Base-by-base conservation (phyloP, 2,113 vertebrate genomes). In the Pavo muticus region DNA sequence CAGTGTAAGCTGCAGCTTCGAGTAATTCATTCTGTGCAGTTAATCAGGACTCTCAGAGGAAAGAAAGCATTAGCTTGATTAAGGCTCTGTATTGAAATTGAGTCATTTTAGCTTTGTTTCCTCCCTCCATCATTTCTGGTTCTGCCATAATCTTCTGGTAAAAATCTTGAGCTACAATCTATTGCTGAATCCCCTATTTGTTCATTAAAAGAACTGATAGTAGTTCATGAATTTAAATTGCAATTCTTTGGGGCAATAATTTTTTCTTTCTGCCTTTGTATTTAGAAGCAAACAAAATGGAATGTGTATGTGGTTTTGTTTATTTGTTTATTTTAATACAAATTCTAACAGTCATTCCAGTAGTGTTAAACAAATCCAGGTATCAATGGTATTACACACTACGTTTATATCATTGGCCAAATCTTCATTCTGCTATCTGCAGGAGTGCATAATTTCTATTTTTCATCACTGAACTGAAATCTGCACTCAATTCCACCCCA, bases 51-150 rank as follows among this genome's bases (percentile, higher is more conserved):
- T 54, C 64, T 90, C 37, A 83, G 54, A 76, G 90, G 88, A 90
- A 95, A 87, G n/a, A 73, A 87, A 92, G 5, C 81, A 90, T 91
- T 47, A 93, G 27, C 74, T 93, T 96, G 93, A 94, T 95, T 95
- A 94, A 93, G 60, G 87, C 8, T 77, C 32, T 8, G 2, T 29
- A 63, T 73, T 85, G 78, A 91, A 79, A 93, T 40, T 87, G 59
- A 82, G 67, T 69, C 5, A 32, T 82, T 91, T 87, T 82, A 25
- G 40, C 35, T 88, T 96, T 44, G 90, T 88, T 96, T 96, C 82
- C 79, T 97, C 45, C 27, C 35, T 88, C 88, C 93, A 52, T 57
- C 32, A n/a, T 69, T 90, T 83, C 64, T 87, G 81, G 27, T 91
- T 89, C 64, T 88, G 50, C 90, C 79, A 86, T 15, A 91, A 90